Percentiles rank a stretch among this genome's conserved stretches.
Conservation (phyloP, 2,113 vertebrate genomes). For the Labeo rohita region DNA sequence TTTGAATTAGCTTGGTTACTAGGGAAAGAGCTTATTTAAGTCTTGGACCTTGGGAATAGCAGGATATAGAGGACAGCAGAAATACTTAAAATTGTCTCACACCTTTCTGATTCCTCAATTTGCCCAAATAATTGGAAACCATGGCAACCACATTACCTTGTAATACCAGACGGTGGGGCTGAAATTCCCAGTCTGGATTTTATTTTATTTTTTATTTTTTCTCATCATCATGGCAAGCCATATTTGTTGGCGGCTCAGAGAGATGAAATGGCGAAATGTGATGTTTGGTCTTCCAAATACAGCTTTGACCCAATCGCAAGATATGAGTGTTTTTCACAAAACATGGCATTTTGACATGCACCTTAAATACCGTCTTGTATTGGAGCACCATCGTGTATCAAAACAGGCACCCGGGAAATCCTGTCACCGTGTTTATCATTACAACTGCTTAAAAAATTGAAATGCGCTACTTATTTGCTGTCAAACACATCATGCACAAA, state of each 20-base stretch:
- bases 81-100: constrained; percentile 14
- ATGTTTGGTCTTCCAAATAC: background rate
- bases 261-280: constrained; percentile 8
- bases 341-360: constrained; percentile 49
- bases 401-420: constrained; percentile 61
- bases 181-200: constrained; percentile 29
- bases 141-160: constrained; percentile 34
- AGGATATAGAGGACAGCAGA: background rate
- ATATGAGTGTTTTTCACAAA: background rate
- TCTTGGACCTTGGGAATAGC: background rate
- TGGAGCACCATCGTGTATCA: constrained; percentile 62
- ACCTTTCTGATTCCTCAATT: constrained; percentile 28
- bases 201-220: background rate
- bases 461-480: constrained; percentile 68
- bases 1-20: constrained; percentile 17
- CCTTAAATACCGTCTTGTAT: constrained; percentile 68
- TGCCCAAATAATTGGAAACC: constrained; percentile 29
- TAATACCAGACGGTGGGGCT: background rate
- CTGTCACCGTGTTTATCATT: constrained; percentile 67
- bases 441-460: constrained; percentile 66
- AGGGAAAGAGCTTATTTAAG: background rate
- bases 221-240: background rate
- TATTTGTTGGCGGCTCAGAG: constrained; percentile 1
- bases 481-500: constrained; percentile 57
- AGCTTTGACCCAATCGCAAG: background rate